Conservation (phyloP, 1,140 invertebrate species). For the Pinna nobilis region DNA sequence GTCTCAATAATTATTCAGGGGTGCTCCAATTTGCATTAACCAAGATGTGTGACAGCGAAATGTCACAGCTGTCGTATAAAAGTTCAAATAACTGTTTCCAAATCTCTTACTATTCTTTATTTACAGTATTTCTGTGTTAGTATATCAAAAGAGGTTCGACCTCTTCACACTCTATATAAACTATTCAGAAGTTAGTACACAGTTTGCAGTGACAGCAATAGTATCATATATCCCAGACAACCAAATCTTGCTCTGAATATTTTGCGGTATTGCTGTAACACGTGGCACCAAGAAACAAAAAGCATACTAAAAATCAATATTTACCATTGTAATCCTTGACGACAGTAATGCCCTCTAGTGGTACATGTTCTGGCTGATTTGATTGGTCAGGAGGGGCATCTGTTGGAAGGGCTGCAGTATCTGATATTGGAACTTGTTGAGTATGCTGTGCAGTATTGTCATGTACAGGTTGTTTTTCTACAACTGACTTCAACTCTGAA, state of each 20-base stretch:
- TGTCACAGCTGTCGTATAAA: no score
- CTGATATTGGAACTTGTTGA: background rate
- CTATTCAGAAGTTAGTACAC: background rate
- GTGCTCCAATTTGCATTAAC: no score
- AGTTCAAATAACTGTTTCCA: no score
- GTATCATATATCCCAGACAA: background rate
- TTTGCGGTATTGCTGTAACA: no score
- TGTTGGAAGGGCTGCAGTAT: background rate
- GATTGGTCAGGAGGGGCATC: background rate
- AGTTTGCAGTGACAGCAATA: background rate
- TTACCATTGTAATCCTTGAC: constrained; percentile 41
- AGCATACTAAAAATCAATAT: background rate
- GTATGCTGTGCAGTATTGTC: background rate
- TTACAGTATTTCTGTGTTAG: background rate
- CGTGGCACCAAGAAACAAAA: background rate
- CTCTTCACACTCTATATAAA: background rate
- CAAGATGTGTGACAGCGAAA: no score
- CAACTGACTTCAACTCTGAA: background rate
- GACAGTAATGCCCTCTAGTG: constrained; percentile 42
- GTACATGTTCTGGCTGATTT: constrained; percentile 17
- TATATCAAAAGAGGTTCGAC: background rate
- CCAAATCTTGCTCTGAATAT: no score
- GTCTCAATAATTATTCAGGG: no score
- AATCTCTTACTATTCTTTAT: no score
- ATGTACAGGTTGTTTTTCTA: background rate